phyloP scores from a whole-genome alignment of 2,113 vertebrate genomes.

The Lepidiolamprologus cunningtoni region DNA sequence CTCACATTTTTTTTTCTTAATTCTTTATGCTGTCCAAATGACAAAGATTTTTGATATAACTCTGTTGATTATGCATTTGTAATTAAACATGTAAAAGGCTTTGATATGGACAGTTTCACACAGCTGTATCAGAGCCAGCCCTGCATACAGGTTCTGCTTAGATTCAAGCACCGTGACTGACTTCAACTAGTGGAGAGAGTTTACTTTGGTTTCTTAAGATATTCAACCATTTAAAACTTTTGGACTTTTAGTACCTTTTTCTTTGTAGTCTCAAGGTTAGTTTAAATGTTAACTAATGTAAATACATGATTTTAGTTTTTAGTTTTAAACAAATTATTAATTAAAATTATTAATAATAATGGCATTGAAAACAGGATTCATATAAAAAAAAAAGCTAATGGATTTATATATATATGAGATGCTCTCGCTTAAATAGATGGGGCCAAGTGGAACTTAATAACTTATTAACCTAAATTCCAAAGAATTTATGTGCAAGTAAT shows the following conservation, averaged over 20 bases:
- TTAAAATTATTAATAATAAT: neutral
- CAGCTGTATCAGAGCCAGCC: neutral
- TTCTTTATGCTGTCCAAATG: neutral
- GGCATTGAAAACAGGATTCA: neutral
- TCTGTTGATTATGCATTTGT: neutral
- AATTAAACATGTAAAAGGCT: neutral
- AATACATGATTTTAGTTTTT: neutral
- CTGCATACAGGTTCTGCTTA: neutral
- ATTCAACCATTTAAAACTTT: neutral
- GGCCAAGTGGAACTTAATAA: neutral
- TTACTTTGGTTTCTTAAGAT: neutral
- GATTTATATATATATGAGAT: neutral
- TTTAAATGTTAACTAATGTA: neutral
- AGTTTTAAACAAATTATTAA: neutral
- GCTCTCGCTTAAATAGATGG: neutral
- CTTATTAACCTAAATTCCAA: neutral
- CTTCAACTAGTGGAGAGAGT: neutral
- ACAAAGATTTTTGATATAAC: neutral
- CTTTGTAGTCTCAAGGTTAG: neutral
- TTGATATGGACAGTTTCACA: neutral
- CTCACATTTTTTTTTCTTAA: neutral
- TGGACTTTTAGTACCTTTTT: neutral
- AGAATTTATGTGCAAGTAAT: neutral
- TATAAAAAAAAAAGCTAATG: neutral
- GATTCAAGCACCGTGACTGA: neutral